phyloP scores from a whole-genome alignment of 2,113 vertebrate genomes.

The Ursus arctos region DNA sequence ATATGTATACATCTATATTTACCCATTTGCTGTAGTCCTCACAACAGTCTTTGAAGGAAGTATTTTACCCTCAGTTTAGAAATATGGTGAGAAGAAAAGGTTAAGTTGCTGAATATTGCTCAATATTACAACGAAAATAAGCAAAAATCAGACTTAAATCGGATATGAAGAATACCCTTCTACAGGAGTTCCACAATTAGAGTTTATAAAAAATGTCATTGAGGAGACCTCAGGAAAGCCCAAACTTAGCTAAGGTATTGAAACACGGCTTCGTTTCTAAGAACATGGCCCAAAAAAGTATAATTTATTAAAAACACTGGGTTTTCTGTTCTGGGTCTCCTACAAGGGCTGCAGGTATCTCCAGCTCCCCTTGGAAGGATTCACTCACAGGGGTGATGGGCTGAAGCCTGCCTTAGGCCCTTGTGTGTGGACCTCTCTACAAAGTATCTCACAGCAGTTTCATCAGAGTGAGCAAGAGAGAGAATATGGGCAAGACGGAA shows the following conservation, averaged over 20 bases:
- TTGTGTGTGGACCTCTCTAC: not conserved
- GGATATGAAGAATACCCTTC: not conserved
- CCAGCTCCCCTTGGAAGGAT: not conserved
- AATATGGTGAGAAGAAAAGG: not conserved
- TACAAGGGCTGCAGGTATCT: not conserved
- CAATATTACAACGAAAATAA: not conserved
- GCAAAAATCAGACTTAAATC: slow-evolving; percentile 10
- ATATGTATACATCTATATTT: not conserved
- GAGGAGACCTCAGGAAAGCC: not conserved
- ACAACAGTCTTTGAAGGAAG: not conserved
- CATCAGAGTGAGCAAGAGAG: not conserved
- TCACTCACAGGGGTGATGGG: not conserved
- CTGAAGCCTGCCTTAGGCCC: not conserved
- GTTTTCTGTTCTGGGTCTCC: no score
- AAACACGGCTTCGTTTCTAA: not conserved
- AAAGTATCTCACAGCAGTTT: not conserved
- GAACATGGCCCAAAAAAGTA: not conserved
- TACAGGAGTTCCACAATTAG: not conserved
- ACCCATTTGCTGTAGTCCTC: not conserved
- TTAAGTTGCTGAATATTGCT: not conserved
- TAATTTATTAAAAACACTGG: not conserved
- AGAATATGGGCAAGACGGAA: not conserved
- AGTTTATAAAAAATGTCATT: not conserved
- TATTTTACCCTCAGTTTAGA: slow-evolving; percentile 27
- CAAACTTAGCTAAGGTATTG: not conserved